Percentiles rank a stretch among this genome's conserved stretches.
phyloP scores from a whole-genome alignment of 2,888 invertebrate genomes.

The Mamestra brassicae region DNA sequence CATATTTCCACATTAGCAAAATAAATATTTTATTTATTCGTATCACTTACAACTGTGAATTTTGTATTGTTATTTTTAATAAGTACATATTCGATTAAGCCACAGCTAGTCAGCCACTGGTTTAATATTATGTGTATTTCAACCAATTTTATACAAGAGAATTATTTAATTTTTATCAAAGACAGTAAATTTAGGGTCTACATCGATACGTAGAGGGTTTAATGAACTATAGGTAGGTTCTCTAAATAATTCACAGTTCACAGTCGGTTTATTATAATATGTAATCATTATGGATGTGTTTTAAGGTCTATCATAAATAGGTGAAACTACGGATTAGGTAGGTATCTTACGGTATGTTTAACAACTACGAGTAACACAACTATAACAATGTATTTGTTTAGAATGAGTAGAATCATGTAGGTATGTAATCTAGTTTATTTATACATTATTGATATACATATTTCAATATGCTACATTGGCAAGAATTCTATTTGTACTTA shows the following conservation, averaged over 20 bases:
- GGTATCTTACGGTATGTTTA: slow-evolving; percentile 6
- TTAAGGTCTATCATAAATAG: slow-evolving; percentile 32
- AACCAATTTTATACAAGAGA: slow-evolving; percentile 22
- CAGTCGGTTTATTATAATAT: slow-evolving; percentile 35
- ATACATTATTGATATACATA: slow-evolving; percentile 47
- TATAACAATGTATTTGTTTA: slow-evolving; percentile 53
- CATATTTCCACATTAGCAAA: slow-evolving; percentile 63
- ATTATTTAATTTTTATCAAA: slow-evolving; percentile 40
- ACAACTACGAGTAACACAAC: slow-evolving; percentile 60
- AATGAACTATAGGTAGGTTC: slow-evolving; percentile 8
- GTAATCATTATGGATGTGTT: slow-evolving; percentile 5
- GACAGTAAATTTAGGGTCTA: slow-evolving; percentile 33
- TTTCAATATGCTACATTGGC: slow-evolving; percentile 74
- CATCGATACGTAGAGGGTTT: slow-evolving; percentile 19
- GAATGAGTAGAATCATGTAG: slow-evolving; percentile 63
- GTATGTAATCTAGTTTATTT: slow-evolving; percentile 50
- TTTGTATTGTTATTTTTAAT: slow-evolving; percentile 33
- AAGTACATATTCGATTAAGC: slow-evolving; percentile 33
- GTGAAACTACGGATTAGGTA: slow-evolving; percentile 35
- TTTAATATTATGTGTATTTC: slow-evolving; percentile 21
- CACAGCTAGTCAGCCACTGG: slow-evolving; percentile 56
- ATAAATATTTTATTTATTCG: slow-evolving; percentile 63
- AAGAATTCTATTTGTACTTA: slow-evolving; percentile 83
- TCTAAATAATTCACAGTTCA: slow-evolving; percentile 50
- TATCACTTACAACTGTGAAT: slow-evolving; percentile 54